Evolutionary conservation across 2,888 invertebrate genomes (phyloP), one percentile per base, ranked within the genome.

Genomic region (Ceraclea dissimilis): DNA sequence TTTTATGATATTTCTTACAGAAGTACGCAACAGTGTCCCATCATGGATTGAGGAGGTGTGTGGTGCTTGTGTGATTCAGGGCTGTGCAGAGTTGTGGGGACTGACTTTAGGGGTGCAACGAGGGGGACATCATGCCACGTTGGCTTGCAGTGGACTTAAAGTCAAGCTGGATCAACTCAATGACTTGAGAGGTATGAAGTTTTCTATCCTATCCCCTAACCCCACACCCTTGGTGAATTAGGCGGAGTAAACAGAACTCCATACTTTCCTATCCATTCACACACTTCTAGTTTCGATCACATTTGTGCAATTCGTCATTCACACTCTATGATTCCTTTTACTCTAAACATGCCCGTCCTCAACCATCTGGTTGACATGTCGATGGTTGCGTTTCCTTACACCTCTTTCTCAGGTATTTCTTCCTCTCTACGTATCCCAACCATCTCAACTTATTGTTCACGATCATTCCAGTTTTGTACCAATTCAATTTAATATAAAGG

Each of bases 51-150:
- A 77, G 63, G 75, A 68, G 68, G 70, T 83, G 61, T 72, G 79
- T 63, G 74, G 78, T 48, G 73, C 77, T 31, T 75, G 82, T 62
- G 78, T 81, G 50, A 78, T 87, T 49, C 85, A 85, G 67, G 83
- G 84, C 21, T 85, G 83, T 67, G 83, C 83, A 0, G 86, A 87
- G 67, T 69, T 87, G 56, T 81, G 82, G 67, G 79, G 81, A 60
- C 81, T 85, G n/a, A 78, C 81, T 2, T 71, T 80, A 51, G 65
- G 72, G 1, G 69, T 56, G 13, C 39, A 54, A 13, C 20, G 52
- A n/a, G 62, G 54, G 21, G 54, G 58, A 2, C 58, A 65, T 43
- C 66, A 67, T 20, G 65, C 75, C 34, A 67, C 72, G 1, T 66
- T 69, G 17, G 75, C 76, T 58, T 72, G 73, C 64, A 70, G 68